Evolutionary conservation across 2,888 invertebrate species (phyloP).

Genomic region (Caenorhabditis plicata): DNA sequence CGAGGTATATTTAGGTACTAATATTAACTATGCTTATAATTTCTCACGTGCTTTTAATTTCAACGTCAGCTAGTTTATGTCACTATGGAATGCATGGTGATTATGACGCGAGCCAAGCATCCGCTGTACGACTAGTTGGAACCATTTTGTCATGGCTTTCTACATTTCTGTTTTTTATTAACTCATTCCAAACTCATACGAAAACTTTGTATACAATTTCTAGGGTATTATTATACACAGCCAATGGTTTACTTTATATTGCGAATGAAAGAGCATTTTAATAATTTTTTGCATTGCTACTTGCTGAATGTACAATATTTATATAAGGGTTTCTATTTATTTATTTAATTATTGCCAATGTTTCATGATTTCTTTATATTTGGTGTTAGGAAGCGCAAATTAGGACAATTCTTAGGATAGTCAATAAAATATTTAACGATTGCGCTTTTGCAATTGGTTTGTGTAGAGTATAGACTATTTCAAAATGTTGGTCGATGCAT

Average conservation of each 20-base stretch:
- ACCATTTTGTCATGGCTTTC: conserved; percentile 23
- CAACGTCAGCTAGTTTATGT: conserved; percentile 16
- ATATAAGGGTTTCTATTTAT: too few species aligned
- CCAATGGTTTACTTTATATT: conserved; percentile 31
- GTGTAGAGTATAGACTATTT: too few species aligned
- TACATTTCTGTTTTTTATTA: conserved; percentile 20
- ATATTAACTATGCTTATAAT: conserved; percentile 17
- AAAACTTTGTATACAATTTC: conserved; percentile 19
- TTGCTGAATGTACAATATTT: not conserved
- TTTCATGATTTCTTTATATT: too few species aligned
- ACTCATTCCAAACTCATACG: conserved; percentile 29
- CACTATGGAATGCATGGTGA: conserved; percentile 28
- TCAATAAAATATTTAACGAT: too few species aligned
- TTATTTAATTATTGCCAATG: too few species aligned
- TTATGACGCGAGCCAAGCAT: conserved; percentile 24
- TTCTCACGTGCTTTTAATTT: conserved; percentile 17
- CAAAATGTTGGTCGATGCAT: too few species aligned
- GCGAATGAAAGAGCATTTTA: conserved; percentile 36
- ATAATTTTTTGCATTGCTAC: not conserved
- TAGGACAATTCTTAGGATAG: too few species aligned
- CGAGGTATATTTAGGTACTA: conserved; percentile 1
- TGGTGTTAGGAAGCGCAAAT: too few species aligned
- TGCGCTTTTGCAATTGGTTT: too few species aligned
- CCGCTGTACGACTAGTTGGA: conserved; percentile 15
- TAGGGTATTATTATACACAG: conserved; percentile 23